A percentile compares a stretch with the other conserved stretches of the same genome.
Conservation (phyloP, 2,888 invertebrate genomes). For the Athetis lepigone region DNA sequence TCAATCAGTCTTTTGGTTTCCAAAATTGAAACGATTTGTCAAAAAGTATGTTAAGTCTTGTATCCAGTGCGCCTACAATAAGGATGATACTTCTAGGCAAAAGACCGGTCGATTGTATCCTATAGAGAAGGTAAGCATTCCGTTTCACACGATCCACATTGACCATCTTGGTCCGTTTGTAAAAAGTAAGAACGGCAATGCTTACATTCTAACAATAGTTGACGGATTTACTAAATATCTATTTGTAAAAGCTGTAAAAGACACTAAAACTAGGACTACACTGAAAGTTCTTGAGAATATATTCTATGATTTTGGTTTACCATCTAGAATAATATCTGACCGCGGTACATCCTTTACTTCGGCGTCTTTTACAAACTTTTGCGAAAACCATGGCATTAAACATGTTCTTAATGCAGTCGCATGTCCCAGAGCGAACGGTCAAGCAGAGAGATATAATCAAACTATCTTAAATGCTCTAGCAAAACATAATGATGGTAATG, state of each 20-base stretch:
- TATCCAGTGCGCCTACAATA: constrained; percentile 13
- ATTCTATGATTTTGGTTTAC: constrained; percentile 11
- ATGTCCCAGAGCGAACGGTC: constrained; percentile 12
- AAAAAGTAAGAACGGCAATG: not conserved
- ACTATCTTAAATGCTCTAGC: constrained; percentile 2
- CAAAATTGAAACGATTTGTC: constrained; percentile 5
- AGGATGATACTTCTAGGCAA: not conserved
- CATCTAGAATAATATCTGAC: constrained; percentile 12
- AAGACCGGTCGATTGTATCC: not conserved
- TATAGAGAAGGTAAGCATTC: not conserved
- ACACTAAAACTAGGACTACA: no score
- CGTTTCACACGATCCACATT: constrained; percentile 5
- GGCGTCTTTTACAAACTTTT: not conserved
- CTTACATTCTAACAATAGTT: constrained; percentile 5
- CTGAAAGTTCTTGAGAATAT: constrained; percentile 3
- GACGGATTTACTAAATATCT: no score
- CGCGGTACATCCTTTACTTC: constrained; percentile 19
- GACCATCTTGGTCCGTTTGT: constrained; percentile 17
- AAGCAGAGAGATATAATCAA: constrained; percentile 18
- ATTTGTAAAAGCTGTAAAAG: no score
- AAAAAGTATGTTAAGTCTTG: constrained; percentile 12
- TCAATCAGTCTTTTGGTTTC: constrained; percentile 14
- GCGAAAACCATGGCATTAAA: not conserved
- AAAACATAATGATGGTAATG: not conserved
- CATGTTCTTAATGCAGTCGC: constrained; percentile 7